Evolutionary conservation across 2,113 vertebrate genomes (phyloP).

Genomic region (Ptilonorhynchus violaceus): DNA sequence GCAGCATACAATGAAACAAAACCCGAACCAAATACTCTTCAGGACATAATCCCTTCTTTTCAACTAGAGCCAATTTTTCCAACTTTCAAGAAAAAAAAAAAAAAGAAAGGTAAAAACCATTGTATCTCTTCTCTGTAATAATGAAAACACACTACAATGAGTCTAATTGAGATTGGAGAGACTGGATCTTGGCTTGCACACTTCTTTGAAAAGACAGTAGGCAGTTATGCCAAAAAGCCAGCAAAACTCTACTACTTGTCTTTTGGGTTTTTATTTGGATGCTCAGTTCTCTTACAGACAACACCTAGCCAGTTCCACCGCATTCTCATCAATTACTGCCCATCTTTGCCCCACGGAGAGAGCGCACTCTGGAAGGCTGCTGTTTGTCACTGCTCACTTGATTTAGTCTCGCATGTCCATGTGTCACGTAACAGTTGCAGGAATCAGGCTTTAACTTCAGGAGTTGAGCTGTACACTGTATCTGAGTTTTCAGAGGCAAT

Average conservation of each 20-base stretch:
- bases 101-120: conserved; percentile 57
- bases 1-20: conserved; percentile 75
- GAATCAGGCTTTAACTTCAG: conserved; percentile 92
- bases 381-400: conserved; percentile 65
- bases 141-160: conserved; percentile 72
- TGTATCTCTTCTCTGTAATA: conserved; percentile 66
- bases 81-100: conserved; percentile 40
- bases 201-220: conserved; percentile 78
- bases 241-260: conserved; percentile 76
- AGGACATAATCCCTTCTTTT: conserved; percentile 67
- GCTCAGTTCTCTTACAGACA: conserved; percentile 56
- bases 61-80: conserved; percentile 55
- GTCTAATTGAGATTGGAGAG: conserved; percentile 67
- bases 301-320: conserved; percentile 60
- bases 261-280: conserved; percentile 49
- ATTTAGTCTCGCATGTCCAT: conserved; percentile 55
- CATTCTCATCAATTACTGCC: conserved; percentile 66
- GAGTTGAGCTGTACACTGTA: conserved; percentile 81
- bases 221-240: conserved; percentile 66
- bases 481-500: conserved; percentile 91
- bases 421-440: conserved; percentile 2
- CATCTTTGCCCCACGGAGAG: conserved; percentile 65
- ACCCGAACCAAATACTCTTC: conserved; percentile 65
- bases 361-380: conserved; percentile 55
- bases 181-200: conserved; percentile 63